Base-by-base conservation (phyloP, 1,140 invertebrate species). In the Platyura marginata region DNA sequence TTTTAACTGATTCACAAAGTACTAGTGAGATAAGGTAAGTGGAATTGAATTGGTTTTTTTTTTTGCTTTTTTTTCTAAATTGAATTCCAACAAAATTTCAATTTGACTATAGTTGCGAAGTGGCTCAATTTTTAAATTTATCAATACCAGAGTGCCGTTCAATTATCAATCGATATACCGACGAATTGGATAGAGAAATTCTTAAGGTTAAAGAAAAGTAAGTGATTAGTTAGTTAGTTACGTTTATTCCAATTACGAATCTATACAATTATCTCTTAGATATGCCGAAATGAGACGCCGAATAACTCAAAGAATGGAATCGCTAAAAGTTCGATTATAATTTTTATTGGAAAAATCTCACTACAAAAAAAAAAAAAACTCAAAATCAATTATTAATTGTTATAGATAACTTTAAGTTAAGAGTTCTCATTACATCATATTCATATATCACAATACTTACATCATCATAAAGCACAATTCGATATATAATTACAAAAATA, bases 101-200 rank as follows among this genome's bases (percentile, higher is more conserved):
- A 39, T 21, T 36, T 19, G 5, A 35, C 35, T 18, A 15, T 16
- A 61, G 58, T 50, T 61, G 66, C 47, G 79, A 83, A 63, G 81
- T 90, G 42, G 84, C 85, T 46, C 82, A 87, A 56, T 85, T 84
- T 65, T 65, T 90, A 37, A 83, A 86, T 63, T 64, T 90, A 35
- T 81, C 80, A 41, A 55, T 81, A 47, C 72, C 75, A 29, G 84
- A 88, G 51, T 80, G 84, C 52, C 69, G 74, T 34, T 79, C 80
- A 38, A 85, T 90, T 56, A 55, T 89, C 32, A 72, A 76, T 47
- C 77, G 80, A 55, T 89, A 81, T 61, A 68, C 77, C 51, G 69
- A 76, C 44, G 82, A 88, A 62, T 76, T 88, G 59, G 75, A 81
- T 45, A 67, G 71, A 19, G 81, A 86, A 56, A 68, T 80, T 39